Base-by-base conservation (phyloP, 2,888 invertebrate species). In the Cheilosia vernalis region DNA sequence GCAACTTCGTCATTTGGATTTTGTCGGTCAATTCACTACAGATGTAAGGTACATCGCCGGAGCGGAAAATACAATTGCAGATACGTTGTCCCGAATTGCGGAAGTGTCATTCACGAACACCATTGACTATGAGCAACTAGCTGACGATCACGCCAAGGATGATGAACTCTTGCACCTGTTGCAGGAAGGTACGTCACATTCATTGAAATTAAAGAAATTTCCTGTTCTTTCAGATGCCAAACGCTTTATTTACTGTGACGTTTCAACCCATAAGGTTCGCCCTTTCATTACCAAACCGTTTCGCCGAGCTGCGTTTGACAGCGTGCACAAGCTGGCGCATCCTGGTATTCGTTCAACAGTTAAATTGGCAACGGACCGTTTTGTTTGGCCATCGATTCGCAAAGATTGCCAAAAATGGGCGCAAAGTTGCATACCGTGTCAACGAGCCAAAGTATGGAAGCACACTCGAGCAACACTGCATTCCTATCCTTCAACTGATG, bases 51-150 rank as follows among this genome's bases (percentile, higher is more conserved):
- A 66, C 30, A 49, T 55, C 24, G n/a, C 42, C 7, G 40, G 40
- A 42, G 24, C 49, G 27, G 33, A 64, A 13, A 64, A 64, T 27
- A 33, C 33, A 27, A 33, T 49, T 13, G 64, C 64, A 17, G 64
- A 64, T 7, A 30, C 27, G 17, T 17, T 64, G 4, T 64, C 64
- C 15, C 44, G 53, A 42, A 61, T 61, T 13, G 55, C 69, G 27
- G 58, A 66, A 58, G 56, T 87, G 27, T 61, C 58, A 13, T 72
- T 63, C 3, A 17, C 42, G 15, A 17, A 61, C n/a, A 60, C 17
- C 4, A 66, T 73, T 1, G 47, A 73, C n/a, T 73, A 42, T 47
- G 42, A 40, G 5, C 13, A 44, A 10, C n/a, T 64, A 33, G 70
- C 70, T 10, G 13, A 37, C 4, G 40, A 47, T 15, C 72, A 73